Percentiles rank a stretch among this genome's conserved stretches.
Conservation (phyloP, 1,140 invertebrate genomes). For the Dryas iulia region DNA sequence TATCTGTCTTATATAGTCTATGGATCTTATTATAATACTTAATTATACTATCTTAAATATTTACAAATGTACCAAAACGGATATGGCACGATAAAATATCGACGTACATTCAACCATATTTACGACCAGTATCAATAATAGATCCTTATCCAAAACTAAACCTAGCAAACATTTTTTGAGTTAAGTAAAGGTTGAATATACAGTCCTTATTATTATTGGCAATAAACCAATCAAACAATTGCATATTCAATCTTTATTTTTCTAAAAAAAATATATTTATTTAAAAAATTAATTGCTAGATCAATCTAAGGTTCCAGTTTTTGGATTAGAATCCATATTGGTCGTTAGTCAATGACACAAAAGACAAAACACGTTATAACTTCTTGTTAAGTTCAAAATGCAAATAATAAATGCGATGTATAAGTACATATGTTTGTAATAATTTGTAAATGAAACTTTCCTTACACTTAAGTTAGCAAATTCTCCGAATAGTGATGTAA, state of each 20-base stretch:
- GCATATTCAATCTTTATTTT: too few relatives aligned
- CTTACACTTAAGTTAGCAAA: neutral
- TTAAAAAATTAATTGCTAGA: too few relatives aligned
- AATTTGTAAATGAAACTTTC: neutral
- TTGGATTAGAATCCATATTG: too few relatives aligned
- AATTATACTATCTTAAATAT: slow-evolving; percentile 44
- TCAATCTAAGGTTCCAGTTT: too few relatives aligned
- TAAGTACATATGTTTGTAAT: slow-evolving; percentile 27
- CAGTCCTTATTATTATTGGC: too few relatives aligned
- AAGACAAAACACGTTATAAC: neutral
- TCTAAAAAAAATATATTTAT: too few relatives aligned
- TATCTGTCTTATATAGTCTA: neutral
- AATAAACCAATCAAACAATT: too few relatives aligned
- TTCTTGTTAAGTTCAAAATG: slow-evolving; percentile 17
- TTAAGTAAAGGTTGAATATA: too few relatives aligned
- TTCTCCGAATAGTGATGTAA: neutral
- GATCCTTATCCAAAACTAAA: too few relatives aligned
- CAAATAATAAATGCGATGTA: slow-evolving; percentile 28
- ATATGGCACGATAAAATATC: slow-evolving; percentile 39
- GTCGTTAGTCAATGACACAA: slow-evolving; percentile 9
- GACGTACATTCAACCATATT: slow-evolving; percentile 9
- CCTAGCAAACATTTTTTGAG: too few relatives aligned
- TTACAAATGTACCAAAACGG: slow-evolving; percentile 52
- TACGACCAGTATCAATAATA: too few relatives aligned
- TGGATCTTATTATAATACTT: slow-evolving; percentile 17